Evolutionary conservation across 1,140 invertebrate species (phyloP), one percentile per base, ranked within the genome.

Genomic region (Radopholus similis): DNA sequence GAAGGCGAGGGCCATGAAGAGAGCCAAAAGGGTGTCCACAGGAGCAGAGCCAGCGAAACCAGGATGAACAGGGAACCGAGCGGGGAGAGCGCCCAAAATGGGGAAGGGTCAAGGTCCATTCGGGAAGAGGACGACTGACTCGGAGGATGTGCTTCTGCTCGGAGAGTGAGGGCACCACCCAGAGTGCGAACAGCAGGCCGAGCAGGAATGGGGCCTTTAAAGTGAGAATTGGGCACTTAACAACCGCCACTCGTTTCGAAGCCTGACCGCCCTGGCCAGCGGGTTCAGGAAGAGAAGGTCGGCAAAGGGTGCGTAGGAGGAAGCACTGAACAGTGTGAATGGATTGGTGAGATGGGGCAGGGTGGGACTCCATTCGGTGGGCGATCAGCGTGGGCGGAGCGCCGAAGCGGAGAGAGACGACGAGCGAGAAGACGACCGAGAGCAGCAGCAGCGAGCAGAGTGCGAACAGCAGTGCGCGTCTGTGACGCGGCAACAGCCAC

Each of bases 221-320:
- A 54, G 51, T 34, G 35, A 54, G n/a, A 15, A 34, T 15, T n/a
- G 51, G 30, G 15, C 30, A 32, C 18, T 54, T 54, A 30, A 15
- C 28, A 54, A 54, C 35, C 30, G 5, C 18, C 18, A n/a, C n/a
- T n/a, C n/a, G n/a, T n/a, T n/a, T n/a, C n/a, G n/a, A n/a, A n/a
- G n/a, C n/a, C n/a, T n/a, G n/a, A n/a, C 21, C 1, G 47, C 47
- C 9, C 47, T 21, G 47, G 47, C n/a, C 1, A 73, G 13, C 21
- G 71, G 71, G 32, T 73, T 77, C 18, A 73, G 37, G 34, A 71
- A 77, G 18, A 74, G 63, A 38, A 56, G 47, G 37, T 76, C 64
- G 15, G 72, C 66, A 66, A 58, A 74, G 13, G 51, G 32, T 18
- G 15, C 66, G 54, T 32, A 72, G n/a, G 51, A 44, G 11, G 56